These are phyloP conservation scores for Peromyscus nudipes DNA, from an alignment of 2,797 vertebrate genomes.

Conservation along the genomic window DNA sequence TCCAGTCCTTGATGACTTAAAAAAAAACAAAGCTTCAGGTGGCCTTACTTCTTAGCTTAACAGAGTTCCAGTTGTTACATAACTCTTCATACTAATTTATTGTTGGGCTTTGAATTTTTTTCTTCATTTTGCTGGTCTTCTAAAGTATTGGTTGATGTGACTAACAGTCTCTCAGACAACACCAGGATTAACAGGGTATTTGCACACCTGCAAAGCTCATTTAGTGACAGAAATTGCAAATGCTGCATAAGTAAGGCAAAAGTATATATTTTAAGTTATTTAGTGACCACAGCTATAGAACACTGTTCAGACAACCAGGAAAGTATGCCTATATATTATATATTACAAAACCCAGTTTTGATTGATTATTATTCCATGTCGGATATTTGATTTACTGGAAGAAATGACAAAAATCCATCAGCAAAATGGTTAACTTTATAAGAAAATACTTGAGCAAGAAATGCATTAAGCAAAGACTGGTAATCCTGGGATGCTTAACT, in stretches of 20 bases:
- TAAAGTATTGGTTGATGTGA: constrained; percentile 85
- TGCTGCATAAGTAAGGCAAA: constrained; percentile 87
- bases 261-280: constrained; percentile 86
- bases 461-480: constrained; percentile 58
- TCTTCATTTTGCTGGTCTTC: constrained; percentile 80
- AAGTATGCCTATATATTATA: constrained; percentile 84
- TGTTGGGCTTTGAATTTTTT: constrained; percentile 74
- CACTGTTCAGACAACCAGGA: constrained; percentile 81
- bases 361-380: constrained; percentile 85
- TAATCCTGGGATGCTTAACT: constrained; percentile 47
- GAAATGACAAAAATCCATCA: constrained; percentile 69
- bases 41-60: constrained; percentile 81
- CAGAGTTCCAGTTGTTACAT: constrained; percentile 82
- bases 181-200: constrained; percentile 85
- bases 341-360: constrained; percentile 81
- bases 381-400: constrained; percentile 84
- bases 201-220: constrained; percentile 90
- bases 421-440: constrained; percentile 52
- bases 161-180: constrained; percentile 85
- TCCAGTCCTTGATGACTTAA: constrained; percentile 56
- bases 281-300: constrained; percentile 87
- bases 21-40: constrained; percentile 72
- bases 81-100: constrained; percentile 84
- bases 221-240: constrained; percentile 87
- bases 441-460: constrained; percentile 75